phyloP scores from a whole-genome alignment of 2,797 vertebrate genomes.

The Melanotaenia nigrans region DNA sequence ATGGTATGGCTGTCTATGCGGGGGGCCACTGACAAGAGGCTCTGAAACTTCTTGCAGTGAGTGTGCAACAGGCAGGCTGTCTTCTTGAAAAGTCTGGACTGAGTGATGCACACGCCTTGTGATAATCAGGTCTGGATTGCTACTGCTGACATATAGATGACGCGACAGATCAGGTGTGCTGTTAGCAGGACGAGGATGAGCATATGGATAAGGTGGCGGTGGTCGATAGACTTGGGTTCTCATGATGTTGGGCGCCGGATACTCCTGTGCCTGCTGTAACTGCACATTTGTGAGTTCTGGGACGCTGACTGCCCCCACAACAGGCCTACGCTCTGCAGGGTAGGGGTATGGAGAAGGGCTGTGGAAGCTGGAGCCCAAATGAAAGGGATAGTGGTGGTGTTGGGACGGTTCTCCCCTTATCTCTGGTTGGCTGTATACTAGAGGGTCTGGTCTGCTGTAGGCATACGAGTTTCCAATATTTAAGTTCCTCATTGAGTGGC shows the following conservation, averaged over 20 bases:
- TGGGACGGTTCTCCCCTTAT: constrained; percentile 90
- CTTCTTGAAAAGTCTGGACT: constrained; percentile 98
- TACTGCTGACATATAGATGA: constrained; percentile 94
- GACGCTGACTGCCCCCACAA: constrained; percentile 95
- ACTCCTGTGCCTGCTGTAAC: constrained; percentile 94
- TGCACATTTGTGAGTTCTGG: constrained; percentile 97
- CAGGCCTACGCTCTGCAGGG: constrained; percentile 89
- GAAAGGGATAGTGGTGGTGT: constrained; percentile 89
- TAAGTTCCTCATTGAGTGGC: constrained; percentile 95
- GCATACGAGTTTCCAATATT: constrained; percentile 94
- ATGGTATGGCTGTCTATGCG: constrained; percentile 82
- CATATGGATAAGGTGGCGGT: constrained; percentile 91
- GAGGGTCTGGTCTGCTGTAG: constrained; percentile 93
- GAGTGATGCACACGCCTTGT: constrained; percentile 95
- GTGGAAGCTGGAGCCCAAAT: constrained; percentile 94
- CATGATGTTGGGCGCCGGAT: constrained; percentile 94
- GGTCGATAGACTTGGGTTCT: constrained; percentile 95
- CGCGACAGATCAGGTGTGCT: constrained; percentile 97
- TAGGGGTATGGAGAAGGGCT: constrained; percentile 91
- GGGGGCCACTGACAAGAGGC: constrained; percentile 86
- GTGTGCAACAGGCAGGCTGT: constrained; percentile 96
- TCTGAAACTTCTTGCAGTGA: constrained; percentile 97
- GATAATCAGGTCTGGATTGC: constrained; percentile 96
- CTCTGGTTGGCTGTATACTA: constrained; percentile 98
- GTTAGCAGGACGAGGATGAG: constrained; percentile 91